Evolutionary conservation across 2,113 vertebrate genomes (phyloP), one percentile per base, ranked within the genome.

Genomic region (Hippocampus guttulatus): DNA sequence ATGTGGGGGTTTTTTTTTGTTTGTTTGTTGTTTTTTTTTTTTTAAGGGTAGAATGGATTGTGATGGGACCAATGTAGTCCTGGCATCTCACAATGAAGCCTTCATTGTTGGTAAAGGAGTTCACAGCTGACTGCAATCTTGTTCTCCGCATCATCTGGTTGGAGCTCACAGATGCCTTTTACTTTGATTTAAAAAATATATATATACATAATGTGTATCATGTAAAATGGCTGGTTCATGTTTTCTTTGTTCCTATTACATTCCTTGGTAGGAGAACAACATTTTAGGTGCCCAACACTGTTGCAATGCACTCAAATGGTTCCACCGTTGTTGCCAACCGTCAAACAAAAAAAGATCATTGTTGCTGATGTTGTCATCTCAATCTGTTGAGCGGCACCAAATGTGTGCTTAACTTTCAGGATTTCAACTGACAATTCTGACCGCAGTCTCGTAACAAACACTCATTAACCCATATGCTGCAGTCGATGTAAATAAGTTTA

Each of bases 41-140:
- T 16, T 18, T 18, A 25, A 58, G 67, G 69, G 25, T 8, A 79
- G 86, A 81, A 86, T 86, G 38, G 84, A 80, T 83, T 81, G 80
- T 85, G 87, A 83, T 78, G 76, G 90, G 85, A 79, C 81, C 67
- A 1, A 84, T 80, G 86, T 74, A 81, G 21, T 77, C 73, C 75
- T 68, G 69, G 81, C 76, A 80, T 85, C 87, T 88, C 85, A 40
- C 79, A 88, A 92, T 89, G 85, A 88, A 82, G 82, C 76, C 71
- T 83, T 72, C 81, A 90, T 90, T 91, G 87, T 89, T 80, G 85
- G 80, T 87, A 82, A 87, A 76, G 81, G 67, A 84, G 89, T 83
- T 88, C 79, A 75, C 51, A 71, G 82, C 88, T 89, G 87, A 86
- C 81, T 67, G 73, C 86, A 87, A 89, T 90, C 87, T 88, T 90